Conservation (phyloP, 2,888 invertebrate genomes). For the Agrotis exclamationis region DNA sequence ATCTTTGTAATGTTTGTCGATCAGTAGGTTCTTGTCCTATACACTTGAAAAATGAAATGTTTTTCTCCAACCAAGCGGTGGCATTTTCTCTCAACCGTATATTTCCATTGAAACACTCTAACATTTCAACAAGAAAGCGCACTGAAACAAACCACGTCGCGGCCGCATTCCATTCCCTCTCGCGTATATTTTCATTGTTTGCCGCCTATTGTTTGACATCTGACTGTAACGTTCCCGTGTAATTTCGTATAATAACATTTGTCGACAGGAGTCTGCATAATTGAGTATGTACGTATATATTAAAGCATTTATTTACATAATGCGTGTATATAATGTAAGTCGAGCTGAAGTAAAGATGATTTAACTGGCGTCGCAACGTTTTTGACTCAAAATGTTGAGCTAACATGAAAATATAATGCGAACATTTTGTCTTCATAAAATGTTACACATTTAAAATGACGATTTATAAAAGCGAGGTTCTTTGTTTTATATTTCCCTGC, state of each 20-base stretch:
- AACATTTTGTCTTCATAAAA: constrained; percentile 33
- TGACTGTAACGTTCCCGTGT: constrained; percentile 76
- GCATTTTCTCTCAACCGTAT: constrained; percentile 39
- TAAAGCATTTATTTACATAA: constrained; percentile 66
- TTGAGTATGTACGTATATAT: constrained; percentile 71
- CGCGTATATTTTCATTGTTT: constrained; percentile 69
- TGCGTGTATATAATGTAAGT: constrained; percentile 57
- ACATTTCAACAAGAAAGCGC: constrained; percentile 24
- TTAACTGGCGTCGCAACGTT: constrained; percentile 22
- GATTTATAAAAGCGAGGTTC: constrained; percentile 12
- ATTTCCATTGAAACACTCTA: constrained; percentile 55
- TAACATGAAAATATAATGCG: constrained; percentile 37
- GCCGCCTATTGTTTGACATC: constrained; percentile 78
- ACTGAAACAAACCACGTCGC: constrained; percentile 10
- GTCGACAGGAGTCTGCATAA: constrained; percentile 75
- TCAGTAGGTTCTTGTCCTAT: too few relatives aligned
- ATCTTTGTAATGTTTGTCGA: too few relatives aligned
- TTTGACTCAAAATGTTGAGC: constrained; percentile 25
- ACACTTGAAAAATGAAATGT: too few relatives aligned
- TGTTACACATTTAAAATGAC: constrained; percentile 26
- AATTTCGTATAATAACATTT: constrained; percentile 82
- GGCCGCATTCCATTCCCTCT: constrained; percentile 6
- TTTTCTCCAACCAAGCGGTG: neutral
- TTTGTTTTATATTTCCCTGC: constrained; percentile 28
- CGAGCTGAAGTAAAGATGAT: constrained; percentile 52